These are phyloP conservation scores for Zootermopsis nevadensis DNA, from an alignment of 2,888 invertebrate species.

Conservation along the genomic window DNA sequence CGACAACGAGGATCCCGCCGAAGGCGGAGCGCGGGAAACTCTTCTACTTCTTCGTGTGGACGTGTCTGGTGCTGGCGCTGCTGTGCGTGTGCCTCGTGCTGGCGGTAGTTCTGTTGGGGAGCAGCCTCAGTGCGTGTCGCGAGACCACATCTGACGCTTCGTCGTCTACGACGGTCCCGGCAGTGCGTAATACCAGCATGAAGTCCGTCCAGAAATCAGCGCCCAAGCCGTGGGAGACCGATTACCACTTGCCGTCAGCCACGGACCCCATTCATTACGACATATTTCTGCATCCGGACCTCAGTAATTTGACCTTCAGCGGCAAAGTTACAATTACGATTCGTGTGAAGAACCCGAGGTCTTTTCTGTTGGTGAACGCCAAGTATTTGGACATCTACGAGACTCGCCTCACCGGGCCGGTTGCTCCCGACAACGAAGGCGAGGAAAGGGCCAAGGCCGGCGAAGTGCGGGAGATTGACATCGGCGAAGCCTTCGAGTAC, in stretches of 20 bases:
- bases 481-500: constrained; percentile 60
- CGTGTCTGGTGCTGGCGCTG: constrained; percentile 60
- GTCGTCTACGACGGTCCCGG: background rate
- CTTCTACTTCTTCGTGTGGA: constrained; percentile 32
- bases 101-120: constrained; percentile 61
- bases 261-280: constrained; percentile 74
- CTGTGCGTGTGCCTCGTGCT: constrained; percentile 60
- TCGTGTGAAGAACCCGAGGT: constrained; percentile 62
- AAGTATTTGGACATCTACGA: constrained; percentile 61
- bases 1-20: background rate
- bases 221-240: constrained; percentile 55
- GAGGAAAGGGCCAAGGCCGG: constrained; percentile 57
- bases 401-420: background rate
- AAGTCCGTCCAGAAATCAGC: background rate
- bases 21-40: background rate
- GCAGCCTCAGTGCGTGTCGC: constrained; percentile 51
- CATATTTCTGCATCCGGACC: constrained; percentile 72
- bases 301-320: constrained; percentile 69
- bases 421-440: background rate
- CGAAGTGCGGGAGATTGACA: constrained; percentile 64
- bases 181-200: background rate
- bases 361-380: constrained; percentile 66
- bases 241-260: constrained; percentile 69
- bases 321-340: constrained; percentile 70
- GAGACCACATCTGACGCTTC: background rate